Conservation (phyloP, 2,113 vertebrate species). For the Callospermophilus lateralis region DNA sequence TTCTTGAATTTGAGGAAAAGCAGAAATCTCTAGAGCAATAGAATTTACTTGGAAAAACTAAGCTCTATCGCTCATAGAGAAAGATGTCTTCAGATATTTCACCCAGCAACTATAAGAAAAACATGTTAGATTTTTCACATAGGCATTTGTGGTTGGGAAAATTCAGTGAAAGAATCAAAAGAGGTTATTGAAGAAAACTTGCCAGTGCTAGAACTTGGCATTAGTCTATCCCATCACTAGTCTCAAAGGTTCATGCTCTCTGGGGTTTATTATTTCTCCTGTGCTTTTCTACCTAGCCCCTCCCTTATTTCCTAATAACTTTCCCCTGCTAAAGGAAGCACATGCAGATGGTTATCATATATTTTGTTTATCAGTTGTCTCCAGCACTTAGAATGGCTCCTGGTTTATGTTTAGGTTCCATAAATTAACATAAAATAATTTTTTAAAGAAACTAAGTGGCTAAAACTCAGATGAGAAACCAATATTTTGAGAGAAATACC, state of each 20-base stretch:
- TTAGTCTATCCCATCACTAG: background rate
- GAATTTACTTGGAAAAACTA: background rate
- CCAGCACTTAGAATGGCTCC: background rate
- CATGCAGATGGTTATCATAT: background rate
- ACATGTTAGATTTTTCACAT: conserved; percentile 7
- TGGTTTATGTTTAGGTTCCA: background rate
- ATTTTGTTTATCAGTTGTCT: background rate
- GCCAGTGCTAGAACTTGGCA: background rate
- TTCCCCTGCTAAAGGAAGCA: background rate
- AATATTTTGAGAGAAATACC: background rate
- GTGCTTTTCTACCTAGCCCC: background rate
- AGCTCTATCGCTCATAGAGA: background rate
- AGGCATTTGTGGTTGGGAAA: background rate
- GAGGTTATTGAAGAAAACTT: conserved; percentile 26
- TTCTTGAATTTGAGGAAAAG: background rate
- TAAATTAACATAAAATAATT: conserved; percentile 12
- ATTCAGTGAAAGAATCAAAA: background rate
- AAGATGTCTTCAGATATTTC: background rate
- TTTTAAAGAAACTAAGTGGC: background rate
- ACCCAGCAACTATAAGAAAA: conserved; percentile 27
- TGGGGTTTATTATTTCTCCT: background rate
- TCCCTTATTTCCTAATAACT: background rate
- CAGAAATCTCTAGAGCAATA: background rate
- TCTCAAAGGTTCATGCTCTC: background rate
- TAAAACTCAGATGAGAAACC: conserved; percentile 4